Evolutionary conservation across 2,797 vertebrate species (phyloP).

Genomic region (Myripristis murdjan): DNA sequence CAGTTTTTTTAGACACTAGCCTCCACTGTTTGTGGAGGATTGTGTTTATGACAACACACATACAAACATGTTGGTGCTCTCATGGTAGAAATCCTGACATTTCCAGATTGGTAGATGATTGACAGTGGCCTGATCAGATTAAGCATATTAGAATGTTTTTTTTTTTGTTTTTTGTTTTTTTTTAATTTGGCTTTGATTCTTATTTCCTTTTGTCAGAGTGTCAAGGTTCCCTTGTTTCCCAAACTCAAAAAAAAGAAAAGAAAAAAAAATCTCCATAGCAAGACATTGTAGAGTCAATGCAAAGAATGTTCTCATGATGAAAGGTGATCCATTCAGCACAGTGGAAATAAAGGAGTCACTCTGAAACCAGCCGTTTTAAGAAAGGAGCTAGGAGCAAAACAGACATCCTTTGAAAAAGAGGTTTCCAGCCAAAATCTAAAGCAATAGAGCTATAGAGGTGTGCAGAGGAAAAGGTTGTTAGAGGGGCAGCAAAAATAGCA

Average conservation of each 20-base stretch:
- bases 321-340: conserved; percentile 10
- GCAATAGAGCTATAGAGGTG: conserved; percentile 16
- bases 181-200: conserved; percentile 28
- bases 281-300: not conserved
- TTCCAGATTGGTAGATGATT: not conserved
- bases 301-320: not conserved
- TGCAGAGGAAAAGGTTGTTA: conserved; percentile 23
- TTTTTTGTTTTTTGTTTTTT: no score
- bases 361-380: conserved; percentile 17
- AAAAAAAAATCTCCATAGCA: not conserved
- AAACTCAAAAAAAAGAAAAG: not conserved
- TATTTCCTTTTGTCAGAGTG: conserved; percentile 12
- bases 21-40: not conserved
- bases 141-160: conserved; percentile 4
- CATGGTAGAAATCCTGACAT: conserved; percentile 7
- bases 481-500: conserved; percentile 18
- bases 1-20: not conserved
- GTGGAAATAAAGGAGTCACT: conserved; percentile 29
- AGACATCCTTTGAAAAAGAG: conserved; percentile 7
- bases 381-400: conserved; percentile 25
- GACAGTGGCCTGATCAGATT: conserved; percentile 8
- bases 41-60: not conserved
- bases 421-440: conserved; percentile 15
- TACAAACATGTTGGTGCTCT: not conserved
- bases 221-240: not conserved